These are phyloP conservation scores for Eristalinus aeneus DNA, from an alignment of 2,888 invertebrate genomes.

Conservation along the genomic window DNA sequence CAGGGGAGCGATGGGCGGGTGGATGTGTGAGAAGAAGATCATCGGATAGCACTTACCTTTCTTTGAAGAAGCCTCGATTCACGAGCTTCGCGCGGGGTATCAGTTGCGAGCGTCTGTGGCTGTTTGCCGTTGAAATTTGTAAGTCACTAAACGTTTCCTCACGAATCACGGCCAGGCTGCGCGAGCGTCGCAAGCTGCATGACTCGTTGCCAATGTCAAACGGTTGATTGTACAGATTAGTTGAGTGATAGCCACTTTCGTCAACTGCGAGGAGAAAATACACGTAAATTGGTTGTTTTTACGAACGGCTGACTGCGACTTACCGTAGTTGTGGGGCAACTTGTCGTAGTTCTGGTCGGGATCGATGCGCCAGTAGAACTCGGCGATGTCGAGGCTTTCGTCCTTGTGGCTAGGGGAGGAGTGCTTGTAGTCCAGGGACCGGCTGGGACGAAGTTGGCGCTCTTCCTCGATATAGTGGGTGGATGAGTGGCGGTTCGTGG, in stretches of 20 bases:
- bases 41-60: conserved; percentile 82
- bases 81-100: conserved; percentile 91
- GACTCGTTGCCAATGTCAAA: conserved; percentile 79
- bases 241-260: conserved; percentile 73
- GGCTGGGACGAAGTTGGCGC: conserved; percentile 77
- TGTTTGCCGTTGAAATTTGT: conserved; percentile 84
- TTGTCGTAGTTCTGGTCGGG: conserved; percentile 76
- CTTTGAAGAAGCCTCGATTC: conserved; percentile 88
- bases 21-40: not conserved
- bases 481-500: conserved; percentile 79
- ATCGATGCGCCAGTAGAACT: conserved; percentile 79
- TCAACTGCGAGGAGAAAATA: conserved; percentile 71
- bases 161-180: conserved; percentile 89
- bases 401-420: conserved; percentile 74
- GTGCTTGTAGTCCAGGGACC: conserved; percentile 79
- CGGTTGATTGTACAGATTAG: conserved; percentile 72
- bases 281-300: conserved; percentile 16
- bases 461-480: conserved; percentile 72
- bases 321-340: conserved; percentile 60
- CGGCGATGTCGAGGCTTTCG: conserved; percentile 78
- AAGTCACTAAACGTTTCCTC: conserved; percentile 89
- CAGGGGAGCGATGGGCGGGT: not conserved
- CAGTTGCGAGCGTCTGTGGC: conserved; percentile 87
- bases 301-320: conserved; percentile 6
- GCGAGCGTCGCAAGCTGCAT: conserved; percentile 85